A percentile compares a stretch with the other conserved stretches of the same genome.
phyloP scores from a whole-genome alignment of 2,888 invertebrate species.

The Idaea dimidiata region DNA sequence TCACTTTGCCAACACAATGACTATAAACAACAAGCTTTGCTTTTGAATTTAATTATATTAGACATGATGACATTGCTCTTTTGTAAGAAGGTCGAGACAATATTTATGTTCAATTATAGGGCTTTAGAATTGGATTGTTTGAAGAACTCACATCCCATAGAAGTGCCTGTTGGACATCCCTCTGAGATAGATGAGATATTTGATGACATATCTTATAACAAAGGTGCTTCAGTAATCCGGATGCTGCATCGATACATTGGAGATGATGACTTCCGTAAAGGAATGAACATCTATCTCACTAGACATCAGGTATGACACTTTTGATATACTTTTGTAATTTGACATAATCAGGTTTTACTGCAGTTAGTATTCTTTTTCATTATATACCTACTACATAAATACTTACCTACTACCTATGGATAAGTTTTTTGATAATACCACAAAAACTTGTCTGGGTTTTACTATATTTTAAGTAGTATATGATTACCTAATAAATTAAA shows the following conservation, averaged over 20 bases:
- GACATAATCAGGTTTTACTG: not conserved
- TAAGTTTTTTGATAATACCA: too few relatives aligned
- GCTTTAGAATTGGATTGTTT: constrained; percentile 93
- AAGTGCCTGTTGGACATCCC: constrained; percentile 96
- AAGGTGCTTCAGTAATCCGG: constrained; percentile 96
- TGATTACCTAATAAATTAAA: too few relatives aligned
- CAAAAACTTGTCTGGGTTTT: too few relatives aligned
- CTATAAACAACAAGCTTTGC: not conserved
- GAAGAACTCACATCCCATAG: constrained; percentile 97
- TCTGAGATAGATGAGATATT: constrained; percentile 98
- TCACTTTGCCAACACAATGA: constrained; percentile 3
- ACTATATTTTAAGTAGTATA: too few relatives aligned
- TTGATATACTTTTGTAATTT: not conserved
- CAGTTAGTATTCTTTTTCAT: too few relatives aligned
- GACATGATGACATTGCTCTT: constrained; percentile 14
- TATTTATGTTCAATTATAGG: constrained; percentile 52
- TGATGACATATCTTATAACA: constrained; percentile 97
- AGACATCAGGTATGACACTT: constrained; percentile 82
- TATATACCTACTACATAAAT: too few relatives aligned
- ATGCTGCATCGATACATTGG: constrained; percentile 97
- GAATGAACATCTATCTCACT: constrained; percentile 94
- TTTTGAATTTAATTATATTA: not conserved
- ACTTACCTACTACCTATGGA: too few relatives aligned
- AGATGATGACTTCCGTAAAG: constrained; percentile 94
- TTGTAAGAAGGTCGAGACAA: not conserved